A percentile compares a stretch with the other conserved stretches of the same genome.
Conservation (phyloP, 2,113 vertebrate species). For the Labrus mixtus region DNA sequence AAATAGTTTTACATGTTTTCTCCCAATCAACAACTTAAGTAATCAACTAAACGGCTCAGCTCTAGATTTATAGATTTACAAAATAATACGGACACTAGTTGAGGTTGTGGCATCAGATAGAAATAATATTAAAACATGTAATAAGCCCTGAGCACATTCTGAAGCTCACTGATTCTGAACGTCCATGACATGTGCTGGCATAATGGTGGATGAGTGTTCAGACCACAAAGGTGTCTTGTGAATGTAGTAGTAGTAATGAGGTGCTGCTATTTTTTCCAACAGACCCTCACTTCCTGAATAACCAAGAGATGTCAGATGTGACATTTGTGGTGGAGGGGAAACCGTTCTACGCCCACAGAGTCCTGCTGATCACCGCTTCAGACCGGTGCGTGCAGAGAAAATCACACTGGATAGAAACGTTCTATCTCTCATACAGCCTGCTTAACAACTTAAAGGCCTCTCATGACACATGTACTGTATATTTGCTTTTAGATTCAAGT, state of each 20-base stretch:
- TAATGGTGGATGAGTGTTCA: neutral
- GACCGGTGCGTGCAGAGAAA: slow-evolving; percentile 85
- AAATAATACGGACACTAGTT: too few relatives aligned
- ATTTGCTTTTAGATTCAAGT: slow-evolving; percentile 89
- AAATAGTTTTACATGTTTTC: too few relatives aligned
- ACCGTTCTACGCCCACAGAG: slow-evolving; percentile 96
- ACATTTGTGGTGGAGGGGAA: slow-evolving; percentile 95
- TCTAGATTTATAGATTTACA: too few relatives aligned
- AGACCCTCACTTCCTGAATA: slow-evolving; percentile 98
- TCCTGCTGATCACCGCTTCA: slow-evolving; percentile 95
- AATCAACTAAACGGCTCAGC: too few relatives aligned
- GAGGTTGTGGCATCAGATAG: too few relatives aligned
- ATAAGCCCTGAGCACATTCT: too few relatives aligned
- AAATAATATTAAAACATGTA: too few relatives aligned
- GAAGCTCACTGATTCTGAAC: too few relatives aligned
- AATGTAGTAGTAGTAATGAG: slow-evolving; percentile 9
- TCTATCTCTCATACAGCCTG: neutral
- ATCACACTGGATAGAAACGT: neutral
- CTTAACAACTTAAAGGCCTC: too few relatives aligned
- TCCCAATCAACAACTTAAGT: too few relatives aligned
- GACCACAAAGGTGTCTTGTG: neutral
- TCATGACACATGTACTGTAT: too few relatives aligned
- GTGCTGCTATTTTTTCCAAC: slow-evolving; percentile 9
- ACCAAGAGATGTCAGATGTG: slow-evolving; percentile 97
- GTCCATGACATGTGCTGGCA: too few relatives aligned